Percentiles rank a stretch among this genome's conserved stretches.
Evolutionary conservation across 2,888 invertebrate genomes (phyloP).

Genomic region (Scaptomyza flava): DNA sequence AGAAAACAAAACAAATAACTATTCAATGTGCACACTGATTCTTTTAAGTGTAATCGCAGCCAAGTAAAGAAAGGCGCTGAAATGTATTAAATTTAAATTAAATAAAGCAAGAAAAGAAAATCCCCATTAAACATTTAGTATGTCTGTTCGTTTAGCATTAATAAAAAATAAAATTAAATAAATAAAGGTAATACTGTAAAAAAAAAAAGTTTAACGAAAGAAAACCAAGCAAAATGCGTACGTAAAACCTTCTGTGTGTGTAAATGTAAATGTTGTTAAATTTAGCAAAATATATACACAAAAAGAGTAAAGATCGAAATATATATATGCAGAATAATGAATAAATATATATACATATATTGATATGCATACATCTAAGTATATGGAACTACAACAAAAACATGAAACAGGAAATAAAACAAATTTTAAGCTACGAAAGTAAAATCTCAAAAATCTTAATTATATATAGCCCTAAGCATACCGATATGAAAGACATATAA

Average conservation of each 20-base stretch:
- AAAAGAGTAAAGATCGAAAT: slow-evolving; percentile 30
- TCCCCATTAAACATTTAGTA: slow-evolving; percentile 47
- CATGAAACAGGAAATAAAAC: slow-evolving; percentile 79
- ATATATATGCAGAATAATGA: slow-evolving; percentile 37
- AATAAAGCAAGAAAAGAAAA: slow-evolving; percentile 41
- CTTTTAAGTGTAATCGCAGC: slow-evolving; percentile 46
- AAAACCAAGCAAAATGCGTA: slow-evolving; percentile 46
- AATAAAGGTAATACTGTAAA: slow-evolving; percentile 26
- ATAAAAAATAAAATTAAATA: slow-evolving; percentile 5
- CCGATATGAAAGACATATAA: slow-evolving; percentile 72
- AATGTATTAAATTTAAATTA: slow-evolving; percentile 67
- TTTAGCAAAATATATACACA: slow-evolving; percentile 73
- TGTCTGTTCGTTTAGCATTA: slow-evolving; percentile 53
- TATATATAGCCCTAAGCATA: slow-evolving; percentile 73
- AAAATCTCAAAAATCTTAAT: slow-evolving; percentile 79
- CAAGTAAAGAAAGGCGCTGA: slow-evolving; percentile 40
- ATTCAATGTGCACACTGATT: slow-evolving; percentile 40
- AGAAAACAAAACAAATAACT: slow-evolving; percentile 18
- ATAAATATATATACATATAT: slow-evolving; percentile 30
- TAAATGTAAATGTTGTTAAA: slow-evolving; percentile 77
- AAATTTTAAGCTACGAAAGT: slow-evolving; percentile 76
- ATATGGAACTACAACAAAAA: slow-evolving; percentile 67
- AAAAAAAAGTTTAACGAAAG: slow-evolving; percentile 22
- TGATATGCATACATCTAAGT: slow-evolving; percentile 36
- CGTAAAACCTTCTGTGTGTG: slow-evolving; percentile 74